A percentile compares a stretch with the other conserved stretches of the same genome.
These are phyloP conservation scores for Trematomus bernacchii DNA, from an alignment of 2,797 vertebrate genomes.

Conservation along the genomic window DNA sequence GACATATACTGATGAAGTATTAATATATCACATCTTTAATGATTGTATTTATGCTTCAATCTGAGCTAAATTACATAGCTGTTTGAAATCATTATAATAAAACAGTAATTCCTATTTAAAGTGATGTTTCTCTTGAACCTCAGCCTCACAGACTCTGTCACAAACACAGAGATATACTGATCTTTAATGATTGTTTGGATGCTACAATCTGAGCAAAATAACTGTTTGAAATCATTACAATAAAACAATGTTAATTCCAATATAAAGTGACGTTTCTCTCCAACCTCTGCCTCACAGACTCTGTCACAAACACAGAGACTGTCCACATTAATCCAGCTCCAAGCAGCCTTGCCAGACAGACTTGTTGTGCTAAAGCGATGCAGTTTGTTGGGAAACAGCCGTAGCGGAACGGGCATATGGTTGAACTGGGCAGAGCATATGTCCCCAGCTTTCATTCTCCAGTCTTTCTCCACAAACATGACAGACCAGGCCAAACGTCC, in stretches of 20 bases:
- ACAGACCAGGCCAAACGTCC: slow-evolving; percentile 71
- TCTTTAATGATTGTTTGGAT: no score
- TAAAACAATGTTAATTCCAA: slow-evolving; percentile 34
- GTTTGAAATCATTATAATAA: no score
- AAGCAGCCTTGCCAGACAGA: slow-evolving; percentile 52
- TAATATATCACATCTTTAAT: no score
- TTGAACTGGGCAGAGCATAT: slow-evolving; percentile 78
- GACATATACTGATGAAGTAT: no score
- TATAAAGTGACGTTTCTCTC: slow-evolving; percentile 36
- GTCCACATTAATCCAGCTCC: slow-evolving; percentile 48
- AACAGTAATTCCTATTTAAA: no score
- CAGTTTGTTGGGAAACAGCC: slow-evolving; percentile 66
- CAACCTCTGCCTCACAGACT: slow-evolving; percentile 41
- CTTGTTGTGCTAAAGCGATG: slow-evolving; percentile 69
- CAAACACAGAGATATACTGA: no score
- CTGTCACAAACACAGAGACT: slow-evolving; percentile 21
- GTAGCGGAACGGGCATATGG: slow-evolving; percentile 78
- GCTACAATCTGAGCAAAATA: slow-evolving; percentile 22
- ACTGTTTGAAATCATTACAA: slow-evolving; percentile 12
- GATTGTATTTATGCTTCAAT: no score
- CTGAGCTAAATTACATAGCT: slow-evolving; percentile 12
- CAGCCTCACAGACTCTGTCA: no score
- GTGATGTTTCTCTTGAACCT: no score
- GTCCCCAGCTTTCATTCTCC: slow-evolving; percentile 70
- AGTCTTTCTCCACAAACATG: slow-evolving; percentile 70